phyloP scores from a whole-genome alignment of 1,140 invertebrate species.

The Drosophila baimaii region DNA sequence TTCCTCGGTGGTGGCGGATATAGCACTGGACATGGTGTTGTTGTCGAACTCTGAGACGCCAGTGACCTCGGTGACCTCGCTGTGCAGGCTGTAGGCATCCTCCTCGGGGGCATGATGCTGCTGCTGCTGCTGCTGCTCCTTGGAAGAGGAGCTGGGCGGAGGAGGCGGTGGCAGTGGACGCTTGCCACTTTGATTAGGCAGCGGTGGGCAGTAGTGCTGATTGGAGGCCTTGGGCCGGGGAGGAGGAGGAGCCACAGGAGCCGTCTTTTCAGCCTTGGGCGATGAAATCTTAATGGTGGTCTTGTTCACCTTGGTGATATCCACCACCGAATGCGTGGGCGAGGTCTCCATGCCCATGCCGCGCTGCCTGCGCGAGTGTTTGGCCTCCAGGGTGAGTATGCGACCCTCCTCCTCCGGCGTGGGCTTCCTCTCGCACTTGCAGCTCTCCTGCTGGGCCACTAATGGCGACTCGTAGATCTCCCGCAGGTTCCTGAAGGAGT shows the following conservation, averaged over 20 bases:
- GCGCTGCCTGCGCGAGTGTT: constrained; percentile 89
- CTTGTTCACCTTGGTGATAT: constrained; percentile 61
- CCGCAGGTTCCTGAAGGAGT: constrained; percentile 85
- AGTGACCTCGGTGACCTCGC: constrained; percentile 79
- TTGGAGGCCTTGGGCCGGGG: constrained; percentile 44
- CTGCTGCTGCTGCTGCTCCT: constrained; percentile 1
- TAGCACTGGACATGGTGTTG: constrained; percentile 70
- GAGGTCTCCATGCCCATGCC: constrained; percentile 85
- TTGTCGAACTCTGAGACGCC: constrained; percentile 79
- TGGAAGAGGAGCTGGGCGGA: constrained; percentile 28
- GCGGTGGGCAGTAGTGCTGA: constrained; percentile 65
- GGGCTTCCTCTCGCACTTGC: constrained; percentile 53
- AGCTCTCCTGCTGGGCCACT: constrained; percentile 75
- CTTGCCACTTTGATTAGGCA: constrained; percentile 29
- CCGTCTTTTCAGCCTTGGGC: constrained; percentile 52
- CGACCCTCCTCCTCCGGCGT: constrained; percentile 85
- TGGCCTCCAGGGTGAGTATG: constrained; percentile 87
- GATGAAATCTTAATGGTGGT: constrained; percentile 75
- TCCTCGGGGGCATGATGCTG: constrained; percentile 52
- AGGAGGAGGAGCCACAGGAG: neutral
- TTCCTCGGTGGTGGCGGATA: constrained; percentile 56
- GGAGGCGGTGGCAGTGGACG: constrained; percentile 69
- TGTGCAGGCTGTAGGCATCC: constrained; percentile 75
- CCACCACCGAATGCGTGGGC: constrained; percentile 84
- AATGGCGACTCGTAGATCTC: constrained; percentile 89